Conservation (phyloP, 2,113 vertebrate species). For the Tyrannus savana region DNA sequence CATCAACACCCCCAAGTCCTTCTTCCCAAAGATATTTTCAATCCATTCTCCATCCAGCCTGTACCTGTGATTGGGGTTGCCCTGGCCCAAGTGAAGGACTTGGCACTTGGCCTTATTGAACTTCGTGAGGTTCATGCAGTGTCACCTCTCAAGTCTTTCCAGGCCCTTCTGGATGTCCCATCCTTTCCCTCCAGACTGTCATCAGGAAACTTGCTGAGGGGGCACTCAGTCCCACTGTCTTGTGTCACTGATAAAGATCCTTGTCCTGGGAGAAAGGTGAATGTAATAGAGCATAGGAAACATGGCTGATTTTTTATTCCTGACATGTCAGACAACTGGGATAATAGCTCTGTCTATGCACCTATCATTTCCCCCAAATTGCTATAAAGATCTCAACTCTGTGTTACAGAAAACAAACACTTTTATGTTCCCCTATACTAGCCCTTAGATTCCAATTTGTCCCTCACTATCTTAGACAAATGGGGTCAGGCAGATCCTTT, state of each 20-base stretch:
- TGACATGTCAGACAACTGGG: background rate
- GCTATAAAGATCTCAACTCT: background rate
- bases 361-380: background rate
- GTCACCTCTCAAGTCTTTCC: background rate
- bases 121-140: too few relatives aligned
- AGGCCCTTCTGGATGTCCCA: background rate
- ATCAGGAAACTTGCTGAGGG: background rate
- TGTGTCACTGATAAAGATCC: background rate
- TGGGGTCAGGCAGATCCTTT: background rate
- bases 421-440: background rate
- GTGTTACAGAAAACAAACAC: background rate
- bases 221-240: background rate
- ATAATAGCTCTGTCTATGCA: background rate
- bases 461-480: background rate
- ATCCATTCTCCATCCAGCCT: background rate
- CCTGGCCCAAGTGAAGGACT: background rate
- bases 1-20: background rate
- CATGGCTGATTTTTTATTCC: background rate
- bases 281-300: background rate
- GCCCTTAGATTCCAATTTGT: slow-evolving; percentile 11
- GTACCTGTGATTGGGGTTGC: too few relatives aligned
- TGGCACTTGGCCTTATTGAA: fast-evolving
- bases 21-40: background rate
- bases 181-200: background rate
- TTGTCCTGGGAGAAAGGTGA: background rate